Percentiles rank a stretch among this genome's conserved stretches.
These are phyloP conservation scores for Sceloporus undulatus DNA, from an alignment of 2,113 vertebrate species.

Conservation along the genomic window DNA sequence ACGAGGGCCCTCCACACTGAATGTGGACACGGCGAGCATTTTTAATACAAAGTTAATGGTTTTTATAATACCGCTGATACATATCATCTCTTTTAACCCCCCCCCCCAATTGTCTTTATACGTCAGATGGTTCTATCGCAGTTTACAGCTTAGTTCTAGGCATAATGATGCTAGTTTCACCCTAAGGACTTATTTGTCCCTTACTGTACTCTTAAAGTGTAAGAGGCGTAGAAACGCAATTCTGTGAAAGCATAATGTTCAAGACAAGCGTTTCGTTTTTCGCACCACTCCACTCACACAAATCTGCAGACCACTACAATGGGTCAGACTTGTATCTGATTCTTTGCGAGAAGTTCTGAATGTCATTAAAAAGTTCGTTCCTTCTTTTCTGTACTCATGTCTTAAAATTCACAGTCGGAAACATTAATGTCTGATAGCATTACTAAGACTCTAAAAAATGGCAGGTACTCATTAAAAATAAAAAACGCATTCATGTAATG, in stretches of 20 bases:
- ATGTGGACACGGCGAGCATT: not conserved
- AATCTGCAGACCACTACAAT: not conserved
- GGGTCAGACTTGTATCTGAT: not conserved
- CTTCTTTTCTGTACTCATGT: not conserved
- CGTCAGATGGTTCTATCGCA: not conserved
- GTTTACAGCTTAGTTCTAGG: not conserved
- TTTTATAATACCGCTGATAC: not conserved
- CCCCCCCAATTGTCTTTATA: not conserved
- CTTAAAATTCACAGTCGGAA: slow-evolving; percentile 15
- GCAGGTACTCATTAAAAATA: not conserved
- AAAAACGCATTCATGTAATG: slow-evolving; percentile 11
- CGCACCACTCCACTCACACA: not conserved
- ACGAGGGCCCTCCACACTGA: not conserved
- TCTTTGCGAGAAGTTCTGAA: not conserved
- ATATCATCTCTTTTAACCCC: not conserved
- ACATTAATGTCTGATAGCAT: not conserved
- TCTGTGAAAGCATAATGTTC: not conserved
- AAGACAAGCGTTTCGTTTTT: not conserved
- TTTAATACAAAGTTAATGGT: not conserved
- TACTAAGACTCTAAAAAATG: not conserved
- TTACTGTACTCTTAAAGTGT: not conserved
- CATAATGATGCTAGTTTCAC: not conserved
- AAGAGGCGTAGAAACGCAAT: not conserved
- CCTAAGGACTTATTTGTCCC: not conserved
- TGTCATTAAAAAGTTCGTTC: not conserved